Percentiles rank a stretch among this genome's conserved stretches.
Evolutionary conservation across 2,888 invertebrate genomes (phyloP).

Genomic region (Leptinotarsa juncta): DNA sequence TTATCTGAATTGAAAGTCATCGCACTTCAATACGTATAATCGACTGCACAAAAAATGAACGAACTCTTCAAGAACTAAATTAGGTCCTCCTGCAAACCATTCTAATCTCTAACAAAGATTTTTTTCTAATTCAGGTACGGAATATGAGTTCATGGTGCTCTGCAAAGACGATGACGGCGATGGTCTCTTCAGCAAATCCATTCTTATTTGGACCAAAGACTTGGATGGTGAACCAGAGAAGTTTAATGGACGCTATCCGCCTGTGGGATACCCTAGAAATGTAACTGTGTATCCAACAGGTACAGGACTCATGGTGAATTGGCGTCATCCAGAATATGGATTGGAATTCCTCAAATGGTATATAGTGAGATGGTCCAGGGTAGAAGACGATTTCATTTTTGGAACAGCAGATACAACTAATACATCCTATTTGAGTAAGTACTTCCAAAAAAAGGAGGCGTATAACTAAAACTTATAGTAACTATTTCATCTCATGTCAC

Average conservation of each 20-base stretch:
- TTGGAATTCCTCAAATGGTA: constrained; percentile 72
- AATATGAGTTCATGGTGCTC: constrained; percentile 92
- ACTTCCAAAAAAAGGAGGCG: neutral
- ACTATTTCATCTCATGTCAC: too few species aligned
- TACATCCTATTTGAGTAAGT: constrained; percentile 71
- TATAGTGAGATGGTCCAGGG: constrained; percentile 76
- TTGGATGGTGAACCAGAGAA: constrained; percentile 47
- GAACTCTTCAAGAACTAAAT: too few species aligned
- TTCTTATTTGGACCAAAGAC: constrained; percentile 79
- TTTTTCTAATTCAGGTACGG: constrained; percentile 64
- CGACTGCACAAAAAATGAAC: too few species aligned
- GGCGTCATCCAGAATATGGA: constrained; percentile 75
- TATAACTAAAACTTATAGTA: too few species aligned
- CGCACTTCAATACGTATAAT: too few species aligned
- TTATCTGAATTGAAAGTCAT: too few species aligned
- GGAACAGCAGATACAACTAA: constrained; percentile 77
- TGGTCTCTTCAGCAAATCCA: constrained; percentile 89
- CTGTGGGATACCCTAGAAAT: constrained; percentile 74
- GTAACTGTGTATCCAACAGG: constrained; percentile 78
- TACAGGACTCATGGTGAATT: constrained; percentile 82
- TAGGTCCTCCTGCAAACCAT: too few species aligned
- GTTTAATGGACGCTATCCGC: constrained; percentile 50
- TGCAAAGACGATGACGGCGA: constrained; percentile 89
- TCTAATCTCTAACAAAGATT: too few species aligned
- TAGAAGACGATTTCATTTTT: constrained; percentile 72